Percentiles rank a stretch among this genome's conserved stretches.
Conservation (phyloP, 2,113 vertebrate genomes). For the Cyanoramphus novaezelandiae region DNA sequence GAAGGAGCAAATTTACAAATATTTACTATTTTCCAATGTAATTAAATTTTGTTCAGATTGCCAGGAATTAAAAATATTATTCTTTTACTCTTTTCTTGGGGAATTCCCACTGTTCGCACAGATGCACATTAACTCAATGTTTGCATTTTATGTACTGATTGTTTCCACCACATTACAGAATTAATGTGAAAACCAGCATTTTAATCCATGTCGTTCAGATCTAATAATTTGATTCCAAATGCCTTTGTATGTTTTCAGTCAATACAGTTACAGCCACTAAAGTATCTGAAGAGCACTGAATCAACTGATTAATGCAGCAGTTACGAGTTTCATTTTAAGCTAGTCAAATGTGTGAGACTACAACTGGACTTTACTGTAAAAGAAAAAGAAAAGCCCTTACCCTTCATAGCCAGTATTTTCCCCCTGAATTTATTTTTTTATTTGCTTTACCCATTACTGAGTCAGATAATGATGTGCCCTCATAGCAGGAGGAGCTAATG, state of each 20-base stretch:
- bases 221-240: slow-evolving; percentile 4
- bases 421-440: background rate
- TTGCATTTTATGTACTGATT: background rate
- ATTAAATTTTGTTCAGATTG: background rate
- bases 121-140: background rate
- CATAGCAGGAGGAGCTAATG: background rate
- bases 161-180: background rate
- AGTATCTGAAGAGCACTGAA: background rate
- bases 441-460: background rate
- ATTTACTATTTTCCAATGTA: background rate
- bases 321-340: background rate
- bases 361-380: background rate
- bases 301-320: background rate
- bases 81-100: background rate
- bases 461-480: background rate
- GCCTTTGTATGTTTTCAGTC: background rate
- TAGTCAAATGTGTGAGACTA: background rate
- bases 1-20: background rate
- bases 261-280: background rate
- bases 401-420: background rate
- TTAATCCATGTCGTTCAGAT: background rate
- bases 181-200: background rate
- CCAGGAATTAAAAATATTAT: background rate
- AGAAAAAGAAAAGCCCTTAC: background rate
- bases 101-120: background rate